Percentiles rank a stretch among this genome's conserved stretches.
These are phyloP conservation scores for Chionodraco myersi DNA, from an alignment of 2,113 vertebrate species.

Conservation along the genomic window DNA sequence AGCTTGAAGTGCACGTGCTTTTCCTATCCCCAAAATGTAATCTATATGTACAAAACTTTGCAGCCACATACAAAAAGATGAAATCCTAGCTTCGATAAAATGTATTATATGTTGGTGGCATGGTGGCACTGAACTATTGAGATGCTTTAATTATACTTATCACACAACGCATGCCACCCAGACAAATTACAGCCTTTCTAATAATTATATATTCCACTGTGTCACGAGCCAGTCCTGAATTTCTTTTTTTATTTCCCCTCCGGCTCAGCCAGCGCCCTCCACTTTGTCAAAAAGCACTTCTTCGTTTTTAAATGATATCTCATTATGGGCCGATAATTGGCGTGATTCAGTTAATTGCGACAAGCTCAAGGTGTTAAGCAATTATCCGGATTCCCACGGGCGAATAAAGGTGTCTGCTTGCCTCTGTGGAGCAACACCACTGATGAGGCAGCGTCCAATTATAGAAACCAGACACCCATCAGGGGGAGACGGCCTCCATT, in stretches of 20 bases:
- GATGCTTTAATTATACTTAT: slow-evolving; percentile 63
- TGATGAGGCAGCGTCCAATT: slow-evolving; percentile 75
- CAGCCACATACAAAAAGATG: neutral
- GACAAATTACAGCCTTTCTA: slow-evolving; percentile 61
- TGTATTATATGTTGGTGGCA: too few relatives aligned
- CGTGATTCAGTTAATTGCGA: slow-evolving; percentile 80
- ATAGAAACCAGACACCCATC: slow-evolving; percentile 69
- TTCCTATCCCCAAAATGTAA: slow-evolving; percentile 7
- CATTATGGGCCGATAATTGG: slow-evolving; percentile 79
- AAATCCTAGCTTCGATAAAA: neutral
- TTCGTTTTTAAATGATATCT: slow-evolving; percentile 69
- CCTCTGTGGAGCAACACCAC: slow-evolving; percentile 69
- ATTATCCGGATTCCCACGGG: slow-evolving; percentile 76
- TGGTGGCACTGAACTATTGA: slow-evolving; percentile 22
- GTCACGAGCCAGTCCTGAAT: slow-evolving; percentile 49
- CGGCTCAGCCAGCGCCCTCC: slow-evolving; percentile 28
- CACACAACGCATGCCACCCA: slow-evolving; percentile 60
- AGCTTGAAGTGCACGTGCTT: neutral
- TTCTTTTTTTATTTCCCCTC: slow-evolving; percentile 11
- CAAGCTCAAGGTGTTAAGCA: slow-evolving; percentile 79
- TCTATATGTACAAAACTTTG: neutral
- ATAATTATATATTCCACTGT: slow-evolving; percentile 67
- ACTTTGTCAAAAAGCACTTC: slow-evolving; percentile 69
- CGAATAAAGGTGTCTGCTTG: slow-evolving; percentile 69
- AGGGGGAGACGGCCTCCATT: slow-evolving; percentile 24